phyloP scores from a whole-genome alignment of 1,140 invertebrate species.

The Cylas formicarius region DNA sequence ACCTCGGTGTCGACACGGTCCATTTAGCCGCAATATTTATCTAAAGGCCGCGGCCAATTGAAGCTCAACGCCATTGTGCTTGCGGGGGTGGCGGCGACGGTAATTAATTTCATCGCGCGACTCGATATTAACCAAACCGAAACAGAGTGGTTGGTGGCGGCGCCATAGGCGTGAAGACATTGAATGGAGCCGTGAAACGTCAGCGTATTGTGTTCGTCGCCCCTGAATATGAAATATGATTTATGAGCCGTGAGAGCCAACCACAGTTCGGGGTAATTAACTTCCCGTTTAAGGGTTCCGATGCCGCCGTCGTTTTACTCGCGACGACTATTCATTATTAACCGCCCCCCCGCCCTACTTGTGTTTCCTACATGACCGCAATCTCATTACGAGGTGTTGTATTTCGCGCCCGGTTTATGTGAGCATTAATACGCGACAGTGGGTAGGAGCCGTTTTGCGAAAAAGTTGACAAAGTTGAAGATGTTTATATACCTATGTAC shows the following conservation, averaged over 20 bases:
- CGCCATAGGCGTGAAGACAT: constrained; percentile 28
- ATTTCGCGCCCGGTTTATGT: too few species aligned
- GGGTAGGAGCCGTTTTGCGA: too few species aligned
- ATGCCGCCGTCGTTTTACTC: too few species aligned
- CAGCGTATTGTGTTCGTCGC: constrained; percentile 26
- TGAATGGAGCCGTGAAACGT: constrained; percentile 21
- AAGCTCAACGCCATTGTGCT: not conserved
- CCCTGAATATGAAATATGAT: constrained; percentile 35
- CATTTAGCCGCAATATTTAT: too few species aligned
- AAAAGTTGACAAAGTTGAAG: too few species aligned
- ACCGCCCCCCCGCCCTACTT: too few species aligned
- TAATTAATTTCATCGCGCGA: constrained; percentile 11
- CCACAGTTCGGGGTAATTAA: constrained; percentile 36
- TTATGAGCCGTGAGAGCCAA: constrained; percentile 36
- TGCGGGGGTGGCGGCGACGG: not conserved
- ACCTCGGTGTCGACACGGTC: too few species aligned
- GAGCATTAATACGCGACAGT: too few species aligned
- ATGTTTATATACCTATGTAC: too few species aligned
- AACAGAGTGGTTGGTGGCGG: constrained; percentile 20
- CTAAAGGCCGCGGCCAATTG: not conserved
- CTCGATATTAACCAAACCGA: constrained; percentile 6
- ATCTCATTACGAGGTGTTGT: constrained; percentile 4
- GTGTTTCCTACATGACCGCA: constrained; percentile 12
- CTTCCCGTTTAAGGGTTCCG: constrained; percentile 28
- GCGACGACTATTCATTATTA: constrained; percentile 33